Percentiles rank a stretch among this genome's conserved stretches.
These are phyloP conservation scores for Centropyge bicolor DNA, from an alignment of 2,797 vertebrate genomes.

Conservation along the genomic window DNA sequence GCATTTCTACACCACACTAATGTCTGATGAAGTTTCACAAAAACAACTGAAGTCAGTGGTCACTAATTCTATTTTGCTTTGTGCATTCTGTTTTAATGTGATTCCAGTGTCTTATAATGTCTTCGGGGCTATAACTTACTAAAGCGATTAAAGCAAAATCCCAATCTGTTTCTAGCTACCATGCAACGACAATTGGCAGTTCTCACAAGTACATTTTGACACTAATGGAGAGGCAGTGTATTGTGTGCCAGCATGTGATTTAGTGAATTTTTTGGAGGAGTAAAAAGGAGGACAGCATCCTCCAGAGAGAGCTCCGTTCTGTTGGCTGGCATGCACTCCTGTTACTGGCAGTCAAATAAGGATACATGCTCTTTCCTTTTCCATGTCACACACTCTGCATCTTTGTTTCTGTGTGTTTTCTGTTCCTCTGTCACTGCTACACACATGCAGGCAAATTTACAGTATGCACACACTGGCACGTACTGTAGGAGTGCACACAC, in stretches of 20 bases:
- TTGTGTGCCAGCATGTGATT: constrained; percentile 43
- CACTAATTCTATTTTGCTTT: constrained; percentile 4
- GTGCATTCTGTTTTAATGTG: constrained; percentile 13
- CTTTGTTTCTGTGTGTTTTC: constrained; percentile 20
- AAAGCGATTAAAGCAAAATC: constrained; percentile 28
- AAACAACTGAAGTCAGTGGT: not conserved
- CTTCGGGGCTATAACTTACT: constrained; percentile 8
- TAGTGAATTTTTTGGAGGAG: constrained; percentile 10
- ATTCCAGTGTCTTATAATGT: constrained; percentile 26
- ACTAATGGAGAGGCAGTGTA: constrained; percentile 17
- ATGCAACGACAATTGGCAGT: constrained; percentile 23
- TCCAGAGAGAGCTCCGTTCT: constrained; percentile 50
- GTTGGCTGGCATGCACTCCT: constrained; percentile 43
- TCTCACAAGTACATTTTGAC: constrained; percentile 36
- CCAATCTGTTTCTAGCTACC: constrained; percentile 25
- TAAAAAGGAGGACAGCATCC: constrained; percentile 59
- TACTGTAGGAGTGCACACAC: constrained; percentile 24
- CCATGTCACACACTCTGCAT: constrained; percentile 33
- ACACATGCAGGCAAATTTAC: constrained; percentile 20
- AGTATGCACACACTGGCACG: constrained; percentile 20
- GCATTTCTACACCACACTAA: too few species aligned
- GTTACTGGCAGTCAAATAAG: constrained; percentile 65
- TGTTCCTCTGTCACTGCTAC: constrained; percentile 4
- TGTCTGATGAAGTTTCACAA: not conserved
- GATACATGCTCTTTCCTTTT: constrained; percentile 41